A percentile compares a stretch with the other conserved stretches of the same genome.
phyloP scores from a whole-genome alignment of 2,888 invertebrate genomes.

The Metellina segmentata region DNA sequence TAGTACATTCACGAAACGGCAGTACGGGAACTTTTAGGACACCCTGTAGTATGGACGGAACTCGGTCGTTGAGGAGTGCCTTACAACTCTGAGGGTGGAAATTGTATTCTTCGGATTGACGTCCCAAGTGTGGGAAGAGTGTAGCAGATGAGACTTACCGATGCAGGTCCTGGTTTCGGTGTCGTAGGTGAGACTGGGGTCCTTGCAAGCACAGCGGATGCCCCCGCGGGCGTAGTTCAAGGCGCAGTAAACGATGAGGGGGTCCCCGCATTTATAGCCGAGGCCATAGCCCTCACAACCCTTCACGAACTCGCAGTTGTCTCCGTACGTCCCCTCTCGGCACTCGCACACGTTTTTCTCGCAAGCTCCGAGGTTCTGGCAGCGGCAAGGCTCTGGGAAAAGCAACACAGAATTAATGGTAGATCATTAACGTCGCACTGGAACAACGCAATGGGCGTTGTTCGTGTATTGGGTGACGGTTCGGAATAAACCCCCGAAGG shows the following conservation, averaged over 20 bases:
- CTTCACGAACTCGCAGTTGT: not conserved
- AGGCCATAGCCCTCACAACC: not conserved
- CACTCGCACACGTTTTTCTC: not conserved
- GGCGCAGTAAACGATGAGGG: not conserved
- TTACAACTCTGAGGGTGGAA: not conserved
- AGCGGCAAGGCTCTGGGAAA: not conserved
- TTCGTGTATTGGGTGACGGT: too few relatives aligned
- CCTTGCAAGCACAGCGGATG: not conserved
- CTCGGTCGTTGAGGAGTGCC: too few relatives aligned
- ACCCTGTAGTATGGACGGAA: too few relatives aligned
- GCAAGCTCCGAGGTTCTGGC: not conserved
- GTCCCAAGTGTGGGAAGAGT: too few relatives aligned
- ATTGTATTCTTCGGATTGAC: not conserved
- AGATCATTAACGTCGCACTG: too few relatives aligned
- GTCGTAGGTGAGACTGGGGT: not conserved
- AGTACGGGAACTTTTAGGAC: too few relatives aligned
- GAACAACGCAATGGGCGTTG: too few relatives aligned
- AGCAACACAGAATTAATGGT: too few relatives aligned
- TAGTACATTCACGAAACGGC: too few relatives aligned
- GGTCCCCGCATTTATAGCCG: not conserved
- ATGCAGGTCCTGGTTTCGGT: not conserved
- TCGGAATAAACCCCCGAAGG: too few relatives aligned
- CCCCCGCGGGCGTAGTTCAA: not conserved
- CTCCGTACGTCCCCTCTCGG: not conserved
- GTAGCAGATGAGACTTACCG: not conserved